Base-by-base conservation (phyloP, 2,888 invertebrate species). In the Caenorhabditis sp. region DNA sequence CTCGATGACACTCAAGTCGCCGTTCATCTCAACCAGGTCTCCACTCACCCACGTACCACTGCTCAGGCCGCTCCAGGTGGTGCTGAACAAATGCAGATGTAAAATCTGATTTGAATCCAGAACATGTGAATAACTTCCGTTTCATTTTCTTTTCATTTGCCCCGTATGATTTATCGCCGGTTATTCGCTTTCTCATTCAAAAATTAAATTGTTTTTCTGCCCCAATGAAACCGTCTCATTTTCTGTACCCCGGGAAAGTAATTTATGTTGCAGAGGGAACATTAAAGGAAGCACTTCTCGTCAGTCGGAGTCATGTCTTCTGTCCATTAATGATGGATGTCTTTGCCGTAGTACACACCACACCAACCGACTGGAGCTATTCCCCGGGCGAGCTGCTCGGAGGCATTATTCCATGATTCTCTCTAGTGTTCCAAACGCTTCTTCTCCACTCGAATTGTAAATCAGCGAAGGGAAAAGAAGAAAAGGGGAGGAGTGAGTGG, bases 1-100 rank as follows among this genome's bases (percentile, higher is more conserved):
- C 69, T 87, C 26, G 69, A 69, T 12, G 85, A 85, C n/a, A 73
- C 26, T 19, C 80, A 84, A 44, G 85, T 87, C 44, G 74, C 80
- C 12, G 47, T 69, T 31, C 86, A 87, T 70, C 80, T 89, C 51
- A 73, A 75, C 31, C 35, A 74, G 26, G 86, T 89, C 22, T 69
- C 82, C 14, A 75, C 69, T 38, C 83, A 84, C 44, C 85, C 87
- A 38, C 74, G 89, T 31, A 86, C 86, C 56, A 76, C 76, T 24
- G 59, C 69, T 47, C 80, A 51, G 49, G 64, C 31, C 31, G 31
- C 83, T 58, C 68, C 41, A 51, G 74, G 73, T 10, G 77, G 47
- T 7, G 77, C 77, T 6, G 77, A 73, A 24, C 76, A 72, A 31
- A 79, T 79, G 79, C 79, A 79, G 69, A 64, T 64, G 44, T 79